These are phyloP conservation scores for Larimichthys polyactis DNA, from an alignment of 2,113 vertebrate genomes.

Conservation along the genomic window DNA sequence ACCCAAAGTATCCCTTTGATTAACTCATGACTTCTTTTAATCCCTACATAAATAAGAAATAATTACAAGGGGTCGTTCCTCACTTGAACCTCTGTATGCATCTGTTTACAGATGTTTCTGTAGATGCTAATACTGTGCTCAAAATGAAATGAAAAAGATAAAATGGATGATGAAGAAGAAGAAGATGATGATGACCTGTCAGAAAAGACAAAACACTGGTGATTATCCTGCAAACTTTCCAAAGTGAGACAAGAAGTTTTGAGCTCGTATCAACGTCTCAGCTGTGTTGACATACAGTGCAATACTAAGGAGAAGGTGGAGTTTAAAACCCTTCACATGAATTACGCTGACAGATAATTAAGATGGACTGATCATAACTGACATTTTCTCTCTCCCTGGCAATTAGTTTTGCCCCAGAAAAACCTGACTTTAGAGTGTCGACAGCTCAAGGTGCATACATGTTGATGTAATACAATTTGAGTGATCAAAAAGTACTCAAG, in stretches of 20 bases:
- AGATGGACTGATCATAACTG: constrained; percentile 11
- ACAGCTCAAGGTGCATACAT: background rate
- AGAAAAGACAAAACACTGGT: background rate
- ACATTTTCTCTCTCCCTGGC: background rate
- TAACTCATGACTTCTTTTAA: too few relatives aligned
- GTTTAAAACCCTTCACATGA: background rate
- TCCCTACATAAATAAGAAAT: too few relatives aligned
- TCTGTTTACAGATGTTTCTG: background rate
- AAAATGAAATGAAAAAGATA: background rate
- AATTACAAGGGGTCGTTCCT: background rate
- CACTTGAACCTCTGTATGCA: background rate
- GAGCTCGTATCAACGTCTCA: constrained; percentile 18
- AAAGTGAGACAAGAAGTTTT: constrained; percentile 11
- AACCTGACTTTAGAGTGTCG: background rate
- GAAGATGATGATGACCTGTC: background rate
- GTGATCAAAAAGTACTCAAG: background rate
- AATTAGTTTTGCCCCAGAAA: constrained; percentile 11
- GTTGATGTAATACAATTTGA: constrained; percentile 1
- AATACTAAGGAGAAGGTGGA: background rate
- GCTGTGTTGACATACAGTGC: background rate
- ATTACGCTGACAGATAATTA: constrained; percentile 6
- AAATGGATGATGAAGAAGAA: background rate
- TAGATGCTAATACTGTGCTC: background rate
- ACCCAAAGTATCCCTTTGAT: too few relatives aligned
- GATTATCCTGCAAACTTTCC: constrained; percentile 14